phyloP scores from a whole-genome alignment of 1,140 invertebrate species.

The Zaprionus tsacasi region DNA sequence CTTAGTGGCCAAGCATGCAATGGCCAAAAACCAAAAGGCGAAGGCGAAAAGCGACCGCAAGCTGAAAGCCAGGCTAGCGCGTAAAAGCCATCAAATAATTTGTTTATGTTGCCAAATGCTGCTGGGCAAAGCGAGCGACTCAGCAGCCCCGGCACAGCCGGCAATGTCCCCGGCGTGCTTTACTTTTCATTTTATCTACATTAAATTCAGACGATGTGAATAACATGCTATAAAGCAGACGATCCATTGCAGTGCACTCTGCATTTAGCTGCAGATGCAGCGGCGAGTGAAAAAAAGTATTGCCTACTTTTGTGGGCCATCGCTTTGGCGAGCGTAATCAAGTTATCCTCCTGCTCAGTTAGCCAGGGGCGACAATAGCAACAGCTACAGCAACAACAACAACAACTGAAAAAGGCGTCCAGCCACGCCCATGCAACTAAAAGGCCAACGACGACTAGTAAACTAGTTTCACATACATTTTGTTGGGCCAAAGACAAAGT shows the following conservation, averaged over 20 bases:
- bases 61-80: conserved; percentile 44
- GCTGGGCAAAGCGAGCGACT: neutral
- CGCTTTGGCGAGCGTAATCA: conserved; percentile 1
- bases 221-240: neutral
- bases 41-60: conserved; percentile 15
- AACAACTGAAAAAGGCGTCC: neutral
- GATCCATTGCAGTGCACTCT: no score
- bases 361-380: no score
- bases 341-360: conserved; percentile 1
- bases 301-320: conserved; percentile 31
- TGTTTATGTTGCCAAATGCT: conserved; percentile 74
- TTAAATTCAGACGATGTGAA: conserved; percentile 21
- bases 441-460: conserved; percentile 62
- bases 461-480: conserved; percentile 77
- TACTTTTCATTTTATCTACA: conserved; percentile 45
- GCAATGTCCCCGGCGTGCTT: neutral
- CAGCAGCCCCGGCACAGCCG: neutral
- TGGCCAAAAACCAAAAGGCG: conserved; percentile 34
- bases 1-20: conserved; percentile 70
- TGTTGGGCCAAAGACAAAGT: conserved; percentile 74
- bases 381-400: neutral
- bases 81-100: conserved; percentile 76
- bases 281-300: conserved; percentile 2
- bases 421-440: conserved; percentile 17
- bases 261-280: conserved; percentile 3